Conservation (phyloP, 2,888 invertebrate species). For the Monochamus alternatus region DNA sequence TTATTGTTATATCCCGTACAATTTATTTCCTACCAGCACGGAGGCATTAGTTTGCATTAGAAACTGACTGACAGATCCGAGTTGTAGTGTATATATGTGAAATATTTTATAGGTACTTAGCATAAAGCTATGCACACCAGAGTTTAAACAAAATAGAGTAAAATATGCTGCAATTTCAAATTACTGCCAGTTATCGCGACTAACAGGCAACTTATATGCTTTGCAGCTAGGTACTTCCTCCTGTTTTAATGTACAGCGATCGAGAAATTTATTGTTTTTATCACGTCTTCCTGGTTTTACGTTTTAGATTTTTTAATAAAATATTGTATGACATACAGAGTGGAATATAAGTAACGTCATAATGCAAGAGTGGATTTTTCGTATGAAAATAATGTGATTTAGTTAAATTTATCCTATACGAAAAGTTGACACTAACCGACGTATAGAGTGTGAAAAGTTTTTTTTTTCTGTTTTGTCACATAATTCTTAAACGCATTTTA, state of each 20-base stretch:
- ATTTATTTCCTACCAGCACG: constrained; percentile 3
- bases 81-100: neutral
- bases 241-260: constrained; percentile 1
- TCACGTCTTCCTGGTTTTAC: neutral
- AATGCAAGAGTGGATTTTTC: no score
- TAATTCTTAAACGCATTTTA: no score
- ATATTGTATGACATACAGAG: no score
- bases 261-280: neutral
- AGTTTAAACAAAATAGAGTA: constrained; percentile 6
- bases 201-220: constrained; percentile 14
- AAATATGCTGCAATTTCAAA: constrained; percentile 14
- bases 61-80: constrained; percentile 10
- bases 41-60: neutral
- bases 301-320: neutral
- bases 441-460: no score
- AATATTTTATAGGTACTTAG: neutral
- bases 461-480: no score
- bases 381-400: no score
- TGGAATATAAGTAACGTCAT: no score
- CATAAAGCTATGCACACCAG: constrained; percentile 4
- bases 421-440: no score
- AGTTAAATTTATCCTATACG: no score
- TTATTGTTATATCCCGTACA: neutral
- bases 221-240: constrained; percentile 21
- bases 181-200: constrained; percentile 20